Base-by-base conservation (phyloP, 2,888 invertebrate species). In the Dexiosoma caninum region DNA sequence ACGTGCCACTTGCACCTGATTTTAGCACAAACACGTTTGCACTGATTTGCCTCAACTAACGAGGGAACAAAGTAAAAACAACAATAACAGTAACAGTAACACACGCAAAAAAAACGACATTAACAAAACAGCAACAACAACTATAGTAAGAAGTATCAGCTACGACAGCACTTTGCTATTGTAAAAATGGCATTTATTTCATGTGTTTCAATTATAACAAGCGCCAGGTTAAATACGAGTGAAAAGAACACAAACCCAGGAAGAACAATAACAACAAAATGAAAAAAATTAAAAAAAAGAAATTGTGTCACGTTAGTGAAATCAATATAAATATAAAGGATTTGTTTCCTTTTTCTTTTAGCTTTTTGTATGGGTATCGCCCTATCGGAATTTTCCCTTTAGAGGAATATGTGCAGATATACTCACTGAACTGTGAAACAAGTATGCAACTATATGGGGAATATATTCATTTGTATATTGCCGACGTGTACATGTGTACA, bases 1-100 rank as follows among this genome's bases (percentile, higher is more conserved):
- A 83, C 84, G 82, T 83, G 83, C 66, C 75, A 74, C 42, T 81
- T 72, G 79, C 83, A 83, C 83, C 82, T 84, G 83, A 44, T 62
- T 69, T 62, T 35, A 51, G 57, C 7, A 64, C 62, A n/a, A n/a
- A 70, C 23, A 60, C 53, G 30, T 46, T 57, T 53, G 35, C 62
- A 66, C 57, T 59, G 78, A 78, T 78, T 71, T 55, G 27, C 62
- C 37, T 49, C 9, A 57, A 64, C 62, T 64, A 78, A 78, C 70
- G 49, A 70, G 55, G 23, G 40, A 42, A 64, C 30, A 64, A 70
- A 57, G 37, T 27, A 64, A 27, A 30, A 57, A 46, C 21, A 55
- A 32, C 70, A 59, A 32, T n/a, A 53, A 72, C 21, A 72, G 30
- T 32, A 57, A 57, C 14, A 66, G 27, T 21, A 53, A 69, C 32